These are phyloP conservation scores for Trachythela sp. DNA, from an alignment of 64 coral and sea anemone species.

Conservation along the genomic window DNA sequence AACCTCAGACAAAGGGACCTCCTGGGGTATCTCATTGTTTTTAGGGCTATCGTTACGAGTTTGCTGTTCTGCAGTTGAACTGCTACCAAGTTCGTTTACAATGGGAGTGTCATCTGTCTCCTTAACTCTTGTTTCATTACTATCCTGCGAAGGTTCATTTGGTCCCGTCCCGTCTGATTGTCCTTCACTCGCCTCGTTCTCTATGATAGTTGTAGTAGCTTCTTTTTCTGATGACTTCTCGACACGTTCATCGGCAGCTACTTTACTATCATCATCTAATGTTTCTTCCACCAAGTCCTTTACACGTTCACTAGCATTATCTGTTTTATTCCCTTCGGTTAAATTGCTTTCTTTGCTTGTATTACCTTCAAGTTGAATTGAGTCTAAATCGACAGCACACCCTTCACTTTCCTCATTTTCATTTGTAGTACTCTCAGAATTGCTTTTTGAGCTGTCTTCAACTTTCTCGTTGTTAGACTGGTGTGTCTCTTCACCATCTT, in stretches of 20 bases:
- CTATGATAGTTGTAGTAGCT: background rate
- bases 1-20: background rate
- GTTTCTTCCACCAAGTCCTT: background rate
- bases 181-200: background rate
- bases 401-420: background rate
- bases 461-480: background rate
- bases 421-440: no score
- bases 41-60: no score
- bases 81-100: background rate
- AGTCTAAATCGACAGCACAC: background rate
- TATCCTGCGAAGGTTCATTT: background rate
- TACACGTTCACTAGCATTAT: background rate
- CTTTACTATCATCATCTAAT: background rate
- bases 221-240: background rate
- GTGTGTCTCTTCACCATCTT: background rate
- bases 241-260: background rate
- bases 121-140: background rate
- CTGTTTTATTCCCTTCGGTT: background rate
- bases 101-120: background rate
- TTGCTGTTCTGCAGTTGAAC: background rate
- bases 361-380: background rate
- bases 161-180: background rate
- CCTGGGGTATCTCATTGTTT: background rate
- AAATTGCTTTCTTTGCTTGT: background rate
- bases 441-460: no score